These are phyloP conservation scores for Sturmia bella DNA, from an alignment of 2,888 invertebrate species.

Conservation along the genomic window DNA sequence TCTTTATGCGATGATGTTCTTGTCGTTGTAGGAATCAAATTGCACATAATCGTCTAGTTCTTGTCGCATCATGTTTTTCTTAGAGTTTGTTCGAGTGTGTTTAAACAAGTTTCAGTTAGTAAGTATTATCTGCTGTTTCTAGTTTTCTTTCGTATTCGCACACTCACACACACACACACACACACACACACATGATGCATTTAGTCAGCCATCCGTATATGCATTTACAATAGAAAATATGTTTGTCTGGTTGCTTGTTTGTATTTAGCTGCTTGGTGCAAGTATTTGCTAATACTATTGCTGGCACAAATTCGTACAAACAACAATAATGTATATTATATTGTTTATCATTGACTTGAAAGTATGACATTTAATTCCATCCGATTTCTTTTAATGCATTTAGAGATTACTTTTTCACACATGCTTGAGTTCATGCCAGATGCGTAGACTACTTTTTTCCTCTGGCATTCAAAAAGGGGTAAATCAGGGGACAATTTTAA, in stretches of 20 bases:
- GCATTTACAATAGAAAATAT: slow-evolving; percentile 15
- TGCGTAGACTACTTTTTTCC: slow-evolving; percentile 7
- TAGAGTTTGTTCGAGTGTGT: slow-evolving; percentile 18
- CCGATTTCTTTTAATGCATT: slow-evolving; percentile 60
- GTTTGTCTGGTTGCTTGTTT: no score
- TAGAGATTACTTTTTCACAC: slow-evolving; percentile 53
- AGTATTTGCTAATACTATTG: slow-evolving; percentile 18
- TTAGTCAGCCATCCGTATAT: not conserved
- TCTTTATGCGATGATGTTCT: slow-evolving; percentile 13
- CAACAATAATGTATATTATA: slow-evolving; percentile 24
- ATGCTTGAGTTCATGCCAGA: slow-evolving; percentile 52
- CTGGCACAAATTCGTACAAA: slow-evolving; percentile 14
- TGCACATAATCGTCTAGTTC: slow-evolving; percentile 61
- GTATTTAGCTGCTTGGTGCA: slow-evolving; percentile 23
- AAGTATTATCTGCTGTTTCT: slow-evolving; percentile 51
- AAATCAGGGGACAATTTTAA: not conserved
- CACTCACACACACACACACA: not conserved
- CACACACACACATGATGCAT: slow-evolving; percentile 4
- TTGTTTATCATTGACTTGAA: slow-evolving; percentile 55
- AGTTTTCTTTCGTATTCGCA: not conserved
- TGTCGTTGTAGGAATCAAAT: slow-evolving; percentile 57
- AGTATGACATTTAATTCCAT: slow-evolving; percentile 65
- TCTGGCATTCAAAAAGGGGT: no score
- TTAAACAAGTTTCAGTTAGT: slow-evolving; percentile 48
- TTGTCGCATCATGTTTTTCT: slow-evolving; percentile 59